Evolutionary conservation across 2,113 vertebrate species (phyloP), one percentile per base, ranked within the genome.

Genomic region (Oncorhynchus masou): DNA sequence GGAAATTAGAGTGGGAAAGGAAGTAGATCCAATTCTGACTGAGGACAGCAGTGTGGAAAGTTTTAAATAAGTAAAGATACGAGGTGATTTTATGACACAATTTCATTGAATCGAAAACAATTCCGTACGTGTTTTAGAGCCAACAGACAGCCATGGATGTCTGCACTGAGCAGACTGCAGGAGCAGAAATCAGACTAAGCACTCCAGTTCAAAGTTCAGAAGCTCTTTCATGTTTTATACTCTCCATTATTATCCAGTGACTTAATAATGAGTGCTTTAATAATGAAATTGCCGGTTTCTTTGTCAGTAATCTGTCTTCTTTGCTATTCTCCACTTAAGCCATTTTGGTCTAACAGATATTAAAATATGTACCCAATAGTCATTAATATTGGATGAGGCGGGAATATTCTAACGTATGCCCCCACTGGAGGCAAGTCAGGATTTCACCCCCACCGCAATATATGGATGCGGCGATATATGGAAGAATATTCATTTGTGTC

Each of bases 371-470:
- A 83, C 79, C 89, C 90, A 85, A 27, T 77, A 82, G 87, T 80
- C 83, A 91, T 93, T 91, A 93, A 93, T 91, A 91, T 90, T 90
- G 86, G 86, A 93, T 93, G 90, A 90, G 90, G 85, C 81, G 73
- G 85, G 90, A 89, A 81, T 90, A 88, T 89, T 87, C 88, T 91
- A 88, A 92, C 79, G 79, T 78, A 77, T 84, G 70, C 77, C 54
- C 54, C 84, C 68, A 85, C 88, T 82, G 77, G 85, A 88, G 87
- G 87, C 74, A 49, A 25, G 68, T 71, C 80, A 79, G 75, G 27
- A n/a, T 71, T 83, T 48, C 71, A 78, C 75, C 80, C 80, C 83
- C 81, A 79, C 74, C n/a, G 82, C 59, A 68, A 81, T 45, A 45
- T 82, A 83, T 85, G 39, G 9, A 45, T 39, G 39, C 77, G 1